Evolutionary conservation across 2,797 vertebrate species (phyloP), one percentile per base, ranked within the genome.

Genomic region (Euthynnus affinis): DNA sequence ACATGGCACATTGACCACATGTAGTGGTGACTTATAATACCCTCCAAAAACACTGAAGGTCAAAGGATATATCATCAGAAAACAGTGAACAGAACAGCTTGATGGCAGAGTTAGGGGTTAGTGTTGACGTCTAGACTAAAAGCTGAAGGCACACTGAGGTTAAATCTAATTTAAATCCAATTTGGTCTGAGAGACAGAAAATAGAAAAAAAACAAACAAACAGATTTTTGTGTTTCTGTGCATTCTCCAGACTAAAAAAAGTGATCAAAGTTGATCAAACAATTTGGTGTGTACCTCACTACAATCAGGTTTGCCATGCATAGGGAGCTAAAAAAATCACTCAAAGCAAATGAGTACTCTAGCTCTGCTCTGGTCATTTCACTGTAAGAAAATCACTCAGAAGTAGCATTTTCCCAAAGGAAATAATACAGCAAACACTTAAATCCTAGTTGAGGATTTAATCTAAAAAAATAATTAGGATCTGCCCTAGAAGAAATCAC

Each of bases 371-470:
- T 68, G 72, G 55, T 81, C 67, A 74, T 57, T 9, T 1, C 66
- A 69, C 9, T 59, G 37, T 52, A 63, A 59, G 37, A 74, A 78
- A 44, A 5, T 29, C 14, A 37, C 20, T 60, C 29, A 15, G 32
- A 75, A 46, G 37, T 9, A 56, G 51, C n/a, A 37, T 61, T 74
- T 68, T 53, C 77, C 73, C 68, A 72, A 48, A 72, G 68, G 58
- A 84, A 84, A 83, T 69, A 42, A 53, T 44, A 68, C 7, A 67
- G 75, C 59, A 44, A 55, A 67, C 27, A 57, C 51, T 58, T 70
- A 83, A 86, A 83, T 78, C 80, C 58, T 74, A 79, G 20, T 59
- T 22, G 61, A 82, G 81, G 60, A 88, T 67, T 87, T 75, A 78
- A 85, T 85, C 44, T n/a, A 0, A 37, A 48, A 48, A 60, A 74